phyloP scores from a whole-genome alignment of 2,797 vertebrate species.

The Cossypha polioptera region DNA sequence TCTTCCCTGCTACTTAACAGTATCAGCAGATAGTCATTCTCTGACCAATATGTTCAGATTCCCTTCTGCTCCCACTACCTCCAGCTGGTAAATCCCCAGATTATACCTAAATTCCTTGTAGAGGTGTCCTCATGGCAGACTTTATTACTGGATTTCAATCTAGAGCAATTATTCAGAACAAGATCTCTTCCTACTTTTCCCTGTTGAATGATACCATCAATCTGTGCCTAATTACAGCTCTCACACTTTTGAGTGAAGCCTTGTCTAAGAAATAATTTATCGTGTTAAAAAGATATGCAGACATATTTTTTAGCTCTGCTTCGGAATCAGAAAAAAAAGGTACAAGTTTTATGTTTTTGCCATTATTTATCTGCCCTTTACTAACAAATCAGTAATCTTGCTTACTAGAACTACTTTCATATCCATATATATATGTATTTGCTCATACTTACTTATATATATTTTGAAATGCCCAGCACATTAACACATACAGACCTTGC shows the following conservation, averaged over 20 bases:
- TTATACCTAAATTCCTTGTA: not conserved
- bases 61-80: not conserved
- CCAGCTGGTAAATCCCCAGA: not conserved
- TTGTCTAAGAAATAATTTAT: not conserved
- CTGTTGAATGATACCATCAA: not conserved
- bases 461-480: not conserved
- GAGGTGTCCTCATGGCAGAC: not conserved
- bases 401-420: not conserved
- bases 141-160: not conserved
- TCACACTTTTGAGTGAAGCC: not conserved
- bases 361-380: not conserved
- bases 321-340: not conserved
- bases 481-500: not conserved
- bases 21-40: not conserved
- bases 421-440: not conserved
- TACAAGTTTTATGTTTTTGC: not conserved
- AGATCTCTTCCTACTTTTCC: not conserved
- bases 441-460: rapidly evolving
- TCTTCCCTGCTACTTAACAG: not conserved
- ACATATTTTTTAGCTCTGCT: not conserved
- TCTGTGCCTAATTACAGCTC: not conserved
- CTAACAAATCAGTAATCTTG: not conserved
- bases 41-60: not conserved
- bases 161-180: not conserved
- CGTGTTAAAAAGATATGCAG: not conserved